Evolutionary conservation across 2,888 invertebrate genomes (phyloP), one percentile per base, ranked within the genome.

Genomic region (Cerceris rybyensis): DNA sequence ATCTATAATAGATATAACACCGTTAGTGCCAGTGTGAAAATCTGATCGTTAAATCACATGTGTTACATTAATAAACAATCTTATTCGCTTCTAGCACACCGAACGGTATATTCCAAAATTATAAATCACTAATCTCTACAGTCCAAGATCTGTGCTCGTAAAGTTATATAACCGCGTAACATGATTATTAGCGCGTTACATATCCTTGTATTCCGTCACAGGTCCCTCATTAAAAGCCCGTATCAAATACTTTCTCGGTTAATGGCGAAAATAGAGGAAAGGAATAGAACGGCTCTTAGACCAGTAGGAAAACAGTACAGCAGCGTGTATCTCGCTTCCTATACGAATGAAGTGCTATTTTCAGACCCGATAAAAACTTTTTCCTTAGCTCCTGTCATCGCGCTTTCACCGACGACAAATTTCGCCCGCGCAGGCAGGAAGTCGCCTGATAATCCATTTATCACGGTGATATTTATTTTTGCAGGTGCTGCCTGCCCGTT

Each of bases 361-460:
- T 65, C 75, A 68, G 52, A 14, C 28, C 13, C 50, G 61, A 76
- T 50, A 71, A 46, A 57, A 11, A 66, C 7, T 59, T 80, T 41
- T 67, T 69, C 65, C 57, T 14, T 43, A n/a, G 11, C 28, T 57
- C 39, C 52, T 70, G 63, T 69, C 61, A 70, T 80, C 63, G 43
- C 42, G 52, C 66, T 75, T 81, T 76, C 70, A 65, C 66, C 69
- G 13, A 28, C 66, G 71, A 73, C 64, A 73, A 74, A 71, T 67
- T 61, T 68, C 70, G 84, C 72, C 80, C 78, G 64, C 80, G 74
- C 71, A 63, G 46, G 41, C 85, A 78, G 85, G 85, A 85, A 86
- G 86, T 86, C 70, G 75, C 42, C 66, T 73, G 84, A 85, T 86
- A 85, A 85, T 86, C 75, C 80, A 75, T 85, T 86, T 86, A 85